These are phyloP conservation scores for Percina caprodes DNA, from an alignment of 2,113 vertebrate species.

Conservation along the genomic window DNA sequence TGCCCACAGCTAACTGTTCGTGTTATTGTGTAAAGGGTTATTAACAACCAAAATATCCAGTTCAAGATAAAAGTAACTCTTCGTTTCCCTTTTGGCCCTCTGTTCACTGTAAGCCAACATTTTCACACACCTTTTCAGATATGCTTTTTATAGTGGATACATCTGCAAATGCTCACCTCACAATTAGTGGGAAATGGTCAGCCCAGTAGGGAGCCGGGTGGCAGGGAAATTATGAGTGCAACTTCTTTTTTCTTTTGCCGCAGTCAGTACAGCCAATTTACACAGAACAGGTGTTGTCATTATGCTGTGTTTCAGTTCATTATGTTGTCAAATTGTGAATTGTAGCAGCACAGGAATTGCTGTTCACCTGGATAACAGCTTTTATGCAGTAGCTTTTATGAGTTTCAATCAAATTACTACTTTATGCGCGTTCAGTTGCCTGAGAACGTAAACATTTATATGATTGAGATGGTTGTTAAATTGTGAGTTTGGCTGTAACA, in stretches of 20 bases:
- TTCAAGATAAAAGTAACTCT: neutral
- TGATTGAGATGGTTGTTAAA: neutral
- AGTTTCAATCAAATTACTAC: neutral
- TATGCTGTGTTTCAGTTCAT: neutral
- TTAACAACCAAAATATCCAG: neutral
- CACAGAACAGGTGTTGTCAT: neutral
- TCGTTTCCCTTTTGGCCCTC: neutral
- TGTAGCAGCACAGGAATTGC: neutral
- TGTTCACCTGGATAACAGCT: neutral
- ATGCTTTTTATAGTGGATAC: too few species aligned
- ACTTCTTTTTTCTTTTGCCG: too few species aligned
- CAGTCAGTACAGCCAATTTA: neutral
- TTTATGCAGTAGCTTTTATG: neutral
- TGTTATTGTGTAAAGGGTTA: neutral
- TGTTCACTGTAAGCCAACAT: neutral
- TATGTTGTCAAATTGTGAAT: neutral
- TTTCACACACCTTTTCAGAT: neutral
- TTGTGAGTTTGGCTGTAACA: neutral
- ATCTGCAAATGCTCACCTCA: neutral
- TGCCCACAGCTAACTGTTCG: neutral
- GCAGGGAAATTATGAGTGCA: neutral
- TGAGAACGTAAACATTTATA: neutral
- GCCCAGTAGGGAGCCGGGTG: neutral
- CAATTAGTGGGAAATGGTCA: neutral
- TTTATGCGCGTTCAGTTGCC: neutral